Percentiles rank a stretch among this genome's conserved stretches.
phyloP scores from a whole-genome alignment of 2,888 invertebrate genomes.

The Bimastos eiseni region DNA sequence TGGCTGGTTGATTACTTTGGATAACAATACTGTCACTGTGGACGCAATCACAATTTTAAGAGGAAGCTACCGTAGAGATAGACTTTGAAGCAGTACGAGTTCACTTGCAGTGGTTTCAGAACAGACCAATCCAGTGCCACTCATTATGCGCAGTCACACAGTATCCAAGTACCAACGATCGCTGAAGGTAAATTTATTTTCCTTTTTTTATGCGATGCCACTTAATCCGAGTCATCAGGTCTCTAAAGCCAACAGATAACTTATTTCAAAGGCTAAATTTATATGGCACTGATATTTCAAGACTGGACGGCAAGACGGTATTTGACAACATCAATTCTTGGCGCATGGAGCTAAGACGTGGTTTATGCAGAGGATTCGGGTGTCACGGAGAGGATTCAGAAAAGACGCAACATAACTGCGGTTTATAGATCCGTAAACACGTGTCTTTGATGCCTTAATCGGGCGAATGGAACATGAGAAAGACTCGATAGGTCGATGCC shows the following conservation, averaged over 20 bases:
- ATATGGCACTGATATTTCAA: neutral
- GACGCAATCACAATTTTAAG: too few relatives aligned
- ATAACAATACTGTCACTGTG: too few relatives aligned
- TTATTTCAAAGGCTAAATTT: neutral
- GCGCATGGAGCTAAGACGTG: neutral
- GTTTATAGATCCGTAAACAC: conserved; percentile 13
- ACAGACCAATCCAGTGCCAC: too few relatives aligned
- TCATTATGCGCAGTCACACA: neutral
- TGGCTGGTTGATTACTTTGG: too few relatives aligned
- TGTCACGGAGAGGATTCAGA: neutral
- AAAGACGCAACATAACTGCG: neutral
- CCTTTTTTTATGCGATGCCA: neutral
- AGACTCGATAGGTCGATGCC: neutral
- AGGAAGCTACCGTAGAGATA: too few relatives aligned
- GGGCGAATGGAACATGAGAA: neutral
- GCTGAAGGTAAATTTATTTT: neutral
- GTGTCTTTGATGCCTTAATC: conserved; percentile 13
- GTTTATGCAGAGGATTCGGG: conserved; percentile 6
- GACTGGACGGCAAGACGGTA: neutral
- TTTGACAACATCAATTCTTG: neutral
- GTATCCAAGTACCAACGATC: neutral
- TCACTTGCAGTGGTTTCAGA: too few relatives aligned
- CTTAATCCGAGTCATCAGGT: neutral
- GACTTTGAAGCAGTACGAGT: too few relatives aligned
- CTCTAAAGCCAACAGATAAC: neutral